Percentiles rank a stretch among this genome's conserved stretches.
Conservation (phyloP, 2,797 vertebrate species). For the Onychomys arenicola region DNA sequence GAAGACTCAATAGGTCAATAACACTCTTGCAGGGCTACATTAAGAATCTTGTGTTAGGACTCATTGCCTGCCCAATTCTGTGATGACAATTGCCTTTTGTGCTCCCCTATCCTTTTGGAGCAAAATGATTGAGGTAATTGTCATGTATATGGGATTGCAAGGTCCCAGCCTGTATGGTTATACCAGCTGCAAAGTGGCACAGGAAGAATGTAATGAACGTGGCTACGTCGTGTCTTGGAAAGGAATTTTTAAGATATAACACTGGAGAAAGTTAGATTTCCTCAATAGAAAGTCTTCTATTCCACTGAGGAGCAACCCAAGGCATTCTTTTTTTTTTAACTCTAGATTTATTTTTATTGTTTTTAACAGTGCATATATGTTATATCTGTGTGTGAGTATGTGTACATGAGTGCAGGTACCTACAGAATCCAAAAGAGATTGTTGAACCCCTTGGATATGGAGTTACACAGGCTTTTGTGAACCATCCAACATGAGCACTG, state of each 20-base stretch:
- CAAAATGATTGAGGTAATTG: background rate
- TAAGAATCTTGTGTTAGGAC: background rate
- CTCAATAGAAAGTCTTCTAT: constrained; percentile 39
- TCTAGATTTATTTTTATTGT: too few species aligned
- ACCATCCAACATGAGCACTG: too few species aligned
- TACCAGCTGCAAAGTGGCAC: background rate
- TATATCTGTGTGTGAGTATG: background rate
- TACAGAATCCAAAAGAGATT: background rate
- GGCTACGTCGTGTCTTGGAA: background rate
- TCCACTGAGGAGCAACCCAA: background rate
- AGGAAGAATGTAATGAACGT: background rate
- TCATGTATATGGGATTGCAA: background rate
- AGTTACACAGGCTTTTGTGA: background rate
- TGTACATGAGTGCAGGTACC: background rate
- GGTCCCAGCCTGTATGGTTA: background rate
- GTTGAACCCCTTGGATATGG: background rate
- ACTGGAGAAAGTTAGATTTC: constrained; percentile 63
- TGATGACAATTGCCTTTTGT: background rate
- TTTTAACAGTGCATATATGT: too few species aligned
- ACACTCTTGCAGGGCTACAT: background rate
- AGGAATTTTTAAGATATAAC: constrained; percentile 10
- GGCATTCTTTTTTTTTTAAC: background rate
- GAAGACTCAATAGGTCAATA: background rate
- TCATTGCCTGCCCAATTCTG: background rate
- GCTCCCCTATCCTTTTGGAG: background rate